Conservation (phyloP, 2,888 invertebrate species). For the Exephanes ischioxanthus region DNA sequence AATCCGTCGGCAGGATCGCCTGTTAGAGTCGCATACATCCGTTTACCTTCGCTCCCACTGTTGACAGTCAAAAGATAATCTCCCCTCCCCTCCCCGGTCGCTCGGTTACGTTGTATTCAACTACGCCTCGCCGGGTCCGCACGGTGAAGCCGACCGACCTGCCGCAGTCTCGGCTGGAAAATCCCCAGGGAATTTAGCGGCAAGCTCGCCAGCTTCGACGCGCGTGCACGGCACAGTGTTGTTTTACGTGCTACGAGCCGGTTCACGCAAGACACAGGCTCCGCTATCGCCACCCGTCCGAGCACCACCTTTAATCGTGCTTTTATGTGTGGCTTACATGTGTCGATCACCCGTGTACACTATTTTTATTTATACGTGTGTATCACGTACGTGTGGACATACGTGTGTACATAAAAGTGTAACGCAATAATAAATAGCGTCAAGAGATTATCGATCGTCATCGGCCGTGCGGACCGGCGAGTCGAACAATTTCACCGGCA, state of each 20-base stretch:
- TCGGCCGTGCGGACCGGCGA: too few relatives aligned
- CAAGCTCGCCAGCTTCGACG: not conserved
- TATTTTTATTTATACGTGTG: too few relatives aligned
- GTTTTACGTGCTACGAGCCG: not conserved
- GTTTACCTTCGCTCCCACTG: constrained; percentile 19
- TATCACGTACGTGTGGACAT: too few relatives aligned
- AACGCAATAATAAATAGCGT: too few relatives aligned
- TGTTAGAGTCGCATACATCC: constrained; percentile 36
- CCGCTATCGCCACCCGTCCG: not conserved
- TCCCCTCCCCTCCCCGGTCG: constrained; percentile 1
- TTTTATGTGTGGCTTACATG: too few relatives aligned
- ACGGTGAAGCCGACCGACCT: not conserved
- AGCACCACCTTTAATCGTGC: too few relatives aligned
- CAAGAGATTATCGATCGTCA: too few relatives aligned
- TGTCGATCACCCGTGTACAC: too few relatives aligned
- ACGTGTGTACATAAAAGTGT: too few relatives aligned
- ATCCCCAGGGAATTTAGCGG: not conserved
- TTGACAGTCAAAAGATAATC: constrained; percentile 48
- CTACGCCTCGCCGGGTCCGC: not conserved
- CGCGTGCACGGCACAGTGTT: not conserved
- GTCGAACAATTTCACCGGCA: too few relatives aligned
- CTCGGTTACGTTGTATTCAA: not conserved
- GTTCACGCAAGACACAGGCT: constrained; percentile 13
- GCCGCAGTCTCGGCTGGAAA: not conserved
- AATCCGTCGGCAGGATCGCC: constrained; percentile 1